These are phyloP conservation scores for Sapayoa aenigma DNA, from an alignment of 2,113 vertebrate genomes.

Conservation along the genomic window DNA sequence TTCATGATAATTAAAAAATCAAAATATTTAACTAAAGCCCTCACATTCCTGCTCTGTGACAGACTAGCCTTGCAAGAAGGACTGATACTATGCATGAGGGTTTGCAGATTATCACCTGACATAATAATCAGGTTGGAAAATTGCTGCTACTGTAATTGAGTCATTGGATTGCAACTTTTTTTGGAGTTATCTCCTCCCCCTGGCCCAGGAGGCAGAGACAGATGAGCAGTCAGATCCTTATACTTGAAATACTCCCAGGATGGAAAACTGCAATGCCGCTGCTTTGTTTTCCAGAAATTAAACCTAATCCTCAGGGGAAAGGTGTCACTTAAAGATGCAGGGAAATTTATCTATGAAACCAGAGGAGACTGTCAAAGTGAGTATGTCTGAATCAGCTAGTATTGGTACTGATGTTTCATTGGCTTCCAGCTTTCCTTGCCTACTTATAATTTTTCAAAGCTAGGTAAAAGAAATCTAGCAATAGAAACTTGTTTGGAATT, in stretches of 20 bases:
- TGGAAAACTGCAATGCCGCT: neutral
- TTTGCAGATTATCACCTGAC: neutral
- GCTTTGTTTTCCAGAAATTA: conserved; percentile 7
- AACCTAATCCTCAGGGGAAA: neutral
- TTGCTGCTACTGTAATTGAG: conserved; percentile 30
- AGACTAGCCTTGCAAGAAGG: neutral
- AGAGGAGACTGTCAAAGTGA: neutral
- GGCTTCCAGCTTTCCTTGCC: neutral
- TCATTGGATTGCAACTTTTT: neutral
- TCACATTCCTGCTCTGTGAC: neutral
- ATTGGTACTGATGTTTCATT: neutral
- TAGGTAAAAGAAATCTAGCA: neutral
- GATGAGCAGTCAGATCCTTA: neutral
- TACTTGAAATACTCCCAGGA: neutral
- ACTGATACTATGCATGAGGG: neutral
- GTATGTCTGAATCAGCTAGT: neutral
- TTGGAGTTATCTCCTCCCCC: neutral
- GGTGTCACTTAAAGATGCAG: neutral
- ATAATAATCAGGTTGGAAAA: conserved; percentile 29
- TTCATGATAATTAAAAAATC: neutral
- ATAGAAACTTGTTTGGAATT: neutral
- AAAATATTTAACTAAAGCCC: neutral
- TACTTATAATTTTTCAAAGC: neutral
- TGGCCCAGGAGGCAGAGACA: neutral
- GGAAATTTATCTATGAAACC: neutral